Conservation (phyloP, 2,113 vertebrate genomes). For the Oxyruncus cristatus region DNA sequence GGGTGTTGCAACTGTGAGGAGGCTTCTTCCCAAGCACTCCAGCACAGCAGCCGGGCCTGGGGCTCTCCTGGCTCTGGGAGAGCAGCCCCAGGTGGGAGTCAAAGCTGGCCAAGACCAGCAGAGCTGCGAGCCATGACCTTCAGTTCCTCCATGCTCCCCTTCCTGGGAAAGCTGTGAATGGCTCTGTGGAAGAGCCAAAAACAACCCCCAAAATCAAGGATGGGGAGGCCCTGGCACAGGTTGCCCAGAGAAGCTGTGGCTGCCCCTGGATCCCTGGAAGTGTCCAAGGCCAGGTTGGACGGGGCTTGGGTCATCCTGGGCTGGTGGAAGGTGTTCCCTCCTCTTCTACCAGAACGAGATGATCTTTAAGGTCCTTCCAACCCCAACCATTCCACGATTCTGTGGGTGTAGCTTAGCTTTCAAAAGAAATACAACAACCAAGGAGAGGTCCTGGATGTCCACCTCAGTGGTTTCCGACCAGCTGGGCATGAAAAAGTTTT, state of each 20-base stretch:
- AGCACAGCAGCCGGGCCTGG: neutral
- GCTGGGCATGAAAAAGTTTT: too few relatives aligned
- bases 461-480: too few relatives aligned
- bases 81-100: neutral
- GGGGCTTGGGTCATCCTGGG: neutral
- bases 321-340: neutral
- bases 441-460: too few relatives aligned
- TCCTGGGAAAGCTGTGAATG: neutral
- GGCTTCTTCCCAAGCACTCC: neutral
- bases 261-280: neutral
- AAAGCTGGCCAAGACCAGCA: accelerated
- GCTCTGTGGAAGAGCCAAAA: neutral
- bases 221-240: neutral
- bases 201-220: neutral
- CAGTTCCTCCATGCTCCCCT: neutral
- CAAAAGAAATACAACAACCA: too few relatives aligned
- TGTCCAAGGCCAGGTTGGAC: neutral
- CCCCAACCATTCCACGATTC: too few relatives aligned
- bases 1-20: neutral
- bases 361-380: neutral
- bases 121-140: neutral
- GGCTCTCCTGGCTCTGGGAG: neutral
- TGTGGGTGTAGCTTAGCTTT: too few relatives aligned
- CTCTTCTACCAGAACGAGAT: neutral
- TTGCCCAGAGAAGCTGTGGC: neutral